Base-by-base conservation (phyloP, 2,113 vertebrate genomes). In the Hiodon tergisus region DNA sequence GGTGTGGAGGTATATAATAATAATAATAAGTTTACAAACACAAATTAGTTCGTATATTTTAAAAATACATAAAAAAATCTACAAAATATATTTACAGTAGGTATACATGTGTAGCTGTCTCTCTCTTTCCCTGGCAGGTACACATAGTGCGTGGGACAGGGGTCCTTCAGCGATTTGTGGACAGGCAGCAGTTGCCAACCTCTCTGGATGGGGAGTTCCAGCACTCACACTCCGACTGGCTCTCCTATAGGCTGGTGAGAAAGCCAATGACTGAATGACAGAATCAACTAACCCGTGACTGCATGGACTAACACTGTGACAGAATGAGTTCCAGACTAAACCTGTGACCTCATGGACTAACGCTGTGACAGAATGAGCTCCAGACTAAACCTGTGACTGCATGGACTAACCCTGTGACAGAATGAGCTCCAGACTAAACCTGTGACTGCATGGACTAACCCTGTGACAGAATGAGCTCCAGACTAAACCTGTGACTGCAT, bases 161-260 rank as follows among this genome's bases (percentile, higher is more conserved):
- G 0, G 80, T 95, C 67, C 88, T 96, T 51, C 89, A 91, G 84
- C 91, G 90, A 73, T 89, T 91, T 61, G 83, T 91, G 47, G 92
- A 92, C 82, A 88, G 78, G 66, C 93, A 95, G 63, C 93, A 95
- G 79, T 85, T 95, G 7, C 92, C 82, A 7, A 83, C 72, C 31
- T 83, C 88, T 61, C 77, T 95, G 81, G 93, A 89, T 9, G 94
- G 93, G 79, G 90, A 92, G 78, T 90, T 89, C 71, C 76, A 78
- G 63, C 87, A 91, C 81, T 88, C 85, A 4, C 92, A 93, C 67
- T 58, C 79, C 2, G 90, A 93, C 79, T 95, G 94, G 93, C 89
- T 93, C 78, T 81, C 87, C 54, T 91, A 91, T 78, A 91, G 94
- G 80, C 87, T 91, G 84, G 94, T 94, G 81, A 85, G 81, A 4